phyloP scores from a whole-genome alignment of 2,888 invertebrate species.

The Nasonia oneida region DNA sequence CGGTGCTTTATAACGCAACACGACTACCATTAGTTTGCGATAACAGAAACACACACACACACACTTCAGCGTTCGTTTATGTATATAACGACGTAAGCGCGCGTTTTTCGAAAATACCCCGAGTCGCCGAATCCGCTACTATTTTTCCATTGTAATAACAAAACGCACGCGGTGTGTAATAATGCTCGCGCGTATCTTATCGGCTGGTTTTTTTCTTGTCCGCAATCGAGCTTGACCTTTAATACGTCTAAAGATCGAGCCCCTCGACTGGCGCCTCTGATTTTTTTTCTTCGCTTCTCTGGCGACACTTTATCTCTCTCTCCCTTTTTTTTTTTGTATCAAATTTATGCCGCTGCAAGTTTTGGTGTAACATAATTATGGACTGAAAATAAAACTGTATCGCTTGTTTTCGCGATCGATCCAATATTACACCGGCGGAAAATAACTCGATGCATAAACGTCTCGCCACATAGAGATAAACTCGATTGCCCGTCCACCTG shows the following conservation, averaged over 20 bases:
- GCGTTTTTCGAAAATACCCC: not conserved
- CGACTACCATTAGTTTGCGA: slow-evolving; percentile 6
- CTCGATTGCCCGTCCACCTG: too few species aligned
- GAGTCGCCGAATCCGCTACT: slow-evolving; percentile 3
- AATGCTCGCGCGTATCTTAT: not conserved
- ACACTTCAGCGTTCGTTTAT: not conserved
- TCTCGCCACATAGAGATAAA: not conserved
- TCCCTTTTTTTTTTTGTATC: too few species aligned
- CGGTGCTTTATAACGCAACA: not conserved
- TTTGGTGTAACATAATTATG: not conserved
- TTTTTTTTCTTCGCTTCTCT: not conserved
- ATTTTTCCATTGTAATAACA: not conserved
- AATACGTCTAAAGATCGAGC: slow-evolving; percentile 42
- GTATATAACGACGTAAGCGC: too few species aligned
- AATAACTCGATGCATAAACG: not conserved
- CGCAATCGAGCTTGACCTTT: slow-evolving; percentile 34
- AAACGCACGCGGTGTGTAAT: too few species aligned
- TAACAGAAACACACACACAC: not conserved
- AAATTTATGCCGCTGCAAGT: not conserved
- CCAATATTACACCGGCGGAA: not conserved
- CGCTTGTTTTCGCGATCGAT: too few species aligned
- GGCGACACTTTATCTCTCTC: not conserved
- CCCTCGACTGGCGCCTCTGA: slow-evolving; percentile 24
- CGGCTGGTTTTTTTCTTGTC: not conserved
- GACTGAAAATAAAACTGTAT: too few species aligned